phyloP scores from a whole-genome alignment of 2,888 invertebrate species.

The Oxycera nigricornis region DNA sequence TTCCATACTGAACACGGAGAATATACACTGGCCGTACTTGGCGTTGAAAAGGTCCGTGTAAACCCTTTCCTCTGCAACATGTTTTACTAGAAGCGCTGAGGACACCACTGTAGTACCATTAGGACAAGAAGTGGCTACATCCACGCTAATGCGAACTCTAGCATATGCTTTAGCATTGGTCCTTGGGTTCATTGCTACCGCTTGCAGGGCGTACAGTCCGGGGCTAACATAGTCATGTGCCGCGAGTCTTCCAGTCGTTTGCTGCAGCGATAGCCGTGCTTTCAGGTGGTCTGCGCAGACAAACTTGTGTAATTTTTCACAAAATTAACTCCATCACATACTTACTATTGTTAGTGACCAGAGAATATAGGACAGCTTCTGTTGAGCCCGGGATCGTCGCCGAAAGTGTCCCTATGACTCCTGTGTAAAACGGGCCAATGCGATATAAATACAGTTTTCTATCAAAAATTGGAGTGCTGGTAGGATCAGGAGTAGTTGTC shows the following conservation, averaged over 20 bases:
- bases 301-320: neutral
- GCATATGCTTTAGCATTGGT: slow-evolving; percentile 44
- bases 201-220: slow-evolving; percentile 50
- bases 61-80: slow-evolving; percentile 50
- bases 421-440: slow-evolving; percentile 47
- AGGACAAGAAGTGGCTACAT: slow-evolving; percentile 47
- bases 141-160: slow-evolving; percentile 47
- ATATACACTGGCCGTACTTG: slow-evolving; percentile 49
- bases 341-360: slow-evolving; percentile 48
- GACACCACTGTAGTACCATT: slow-evolving; percentile 49
- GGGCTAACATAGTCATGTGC: slow-evolving; percentile 47
- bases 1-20: slow-evolving; percentile 47
- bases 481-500: slow-evolving; percentile 11
- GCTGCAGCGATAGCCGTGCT: slow-evolving; percentile 46
- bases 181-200: slow-evolving; percentile 47
- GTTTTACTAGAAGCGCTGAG: slow-evolving; percentile 49
- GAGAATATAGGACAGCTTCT: slow-evolving; percentile 45
- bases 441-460: slow-evolving; percentile 42
- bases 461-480: slow-evolving; percentile 44
- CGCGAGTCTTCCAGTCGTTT: slow-evolving; percentile 48
- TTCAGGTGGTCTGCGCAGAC: slow-evolving; percentile 44
- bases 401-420: slow-evolving; percentile 48
- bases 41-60: slow-evolving; percentile 49
- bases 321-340: slow-evolving; percentile 1
- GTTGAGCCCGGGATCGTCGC: slow-evolving; percentile 45